These are phyloP conservation scores for Philereme vetulata DNA, from an alignment of 2,888 invertebrate species.

Conservation along the genomic window DNA sequence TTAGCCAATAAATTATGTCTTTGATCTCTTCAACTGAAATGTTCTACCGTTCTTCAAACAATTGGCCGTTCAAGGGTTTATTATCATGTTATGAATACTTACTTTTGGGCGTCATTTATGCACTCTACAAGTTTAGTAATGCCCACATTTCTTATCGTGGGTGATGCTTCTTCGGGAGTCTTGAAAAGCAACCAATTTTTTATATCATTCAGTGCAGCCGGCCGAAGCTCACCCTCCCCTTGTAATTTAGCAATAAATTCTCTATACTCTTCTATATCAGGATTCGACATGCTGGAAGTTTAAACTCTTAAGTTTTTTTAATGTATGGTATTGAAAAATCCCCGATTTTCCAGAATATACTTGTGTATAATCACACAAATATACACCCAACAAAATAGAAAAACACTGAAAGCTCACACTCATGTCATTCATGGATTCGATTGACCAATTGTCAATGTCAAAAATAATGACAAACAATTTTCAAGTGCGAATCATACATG, in stretches of 20 bases:
- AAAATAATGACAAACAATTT: conserved; percentile 6
- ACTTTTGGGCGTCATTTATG: conserved; percentile 78
- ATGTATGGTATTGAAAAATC: not conserved
- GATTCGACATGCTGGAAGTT: conserved; percentile 43
- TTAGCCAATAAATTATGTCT: no score
- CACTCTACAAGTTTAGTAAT: conserved; percentile 86
- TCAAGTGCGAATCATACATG: no score
- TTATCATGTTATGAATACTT: conserved; percentile 36
- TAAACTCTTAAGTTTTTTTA: not conserved
- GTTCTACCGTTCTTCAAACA: no score
- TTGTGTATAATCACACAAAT: no score
- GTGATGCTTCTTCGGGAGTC: conserved; percentile 56
- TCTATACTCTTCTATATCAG: conserved; percentile 57
- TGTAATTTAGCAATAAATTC: conserved; percentile 57
- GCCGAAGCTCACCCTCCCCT: conserved; percentile 56
- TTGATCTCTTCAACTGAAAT: no score
- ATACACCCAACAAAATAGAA: no score
- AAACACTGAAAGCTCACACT: no score
- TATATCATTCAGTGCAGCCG: conserved; percentile 63
- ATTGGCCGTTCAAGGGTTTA: not conserved
- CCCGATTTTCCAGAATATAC: no score
- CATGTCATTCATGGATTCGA: no score
- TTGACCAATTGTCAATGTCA: not conserved
- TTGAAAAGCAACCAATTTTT: conserved; percentile 64
- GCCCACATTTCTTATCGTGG: conserved; percentile 66